Percentiles rank a stretch among this genome's conserved stretches.
Evolutionary conservation across 2,888 invertebrate genomes (phyloP).

Genomic region (Gasteruption jaculator): DNA sequence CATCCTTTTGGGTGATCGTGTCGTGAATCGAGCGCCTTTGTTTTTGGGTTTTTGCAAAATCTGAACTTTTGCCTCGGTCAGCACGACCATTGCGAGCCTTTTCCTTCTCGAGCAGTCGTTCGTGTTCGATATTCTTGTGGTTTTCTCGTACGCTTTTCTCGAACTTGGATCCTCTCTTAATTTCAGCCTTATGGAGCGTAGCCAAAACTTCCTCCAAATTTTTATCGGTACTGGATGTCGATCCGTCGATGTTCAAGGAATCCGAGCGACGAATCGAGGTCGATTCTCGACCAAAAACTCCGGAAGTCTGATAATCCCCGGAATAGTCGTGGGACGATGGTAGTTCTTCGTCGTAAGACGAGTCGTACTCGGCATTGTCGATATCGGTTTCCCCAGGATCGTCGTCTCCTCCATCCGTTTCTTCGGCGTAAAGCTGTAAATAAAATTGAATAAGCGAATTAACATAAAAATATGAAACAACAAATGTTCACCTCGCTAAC

Average conservation of each 20-base stretch:
- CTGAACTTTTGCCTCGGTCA: too few relatives aligned
- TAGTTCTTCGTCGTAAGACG: conserved; percentile 30
- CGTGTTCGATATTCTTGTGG: conserved; percentile 13
- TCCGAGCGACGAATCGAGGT: too few relatives aligned
- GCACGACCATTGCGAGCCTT: too few relatives aligned
- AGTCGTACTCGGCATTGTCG: conserved; percentile 35
- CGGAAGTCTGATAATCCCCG: conserved; percentile 22
- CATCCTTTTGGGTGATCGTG: too few relatives aligned
- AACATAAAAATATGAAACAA: neutral
- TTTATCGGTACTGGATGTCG: neutral
- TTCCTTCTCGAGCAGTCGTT: conserved; percentile 7
- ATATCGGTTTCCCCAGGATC: conserved; percentile 29
- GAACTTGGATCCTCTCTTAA: conserved; percentile 20
- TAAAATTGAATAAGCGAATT: conserved; percentile 1
- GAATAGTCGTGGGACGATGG: conserved; percentile 28
- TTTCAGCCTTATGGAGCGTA: conserved; percentile 22
- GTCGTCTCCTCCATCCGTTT: conserved; percentile 26
- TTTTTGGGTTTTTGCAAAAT: too few relatives aligned
- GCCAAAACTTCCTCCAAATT: conserved; percentile 28
- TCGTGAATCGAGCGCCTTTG: too few relatives aligned
- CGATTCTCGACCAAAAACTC: too few relatives aligned
- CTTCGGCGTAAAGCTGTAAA: conserved; percentile 37
- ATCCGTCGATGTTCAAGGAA: too few relatives aligned
- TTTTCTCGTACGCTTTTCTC: conserved; percentile 19
- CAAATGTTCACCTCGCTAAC: too few relatives aligned